These are phyloP conservation scores for Heliconius erato DNA, from an alignment of 2,888 invertebrate genomes.

Conservation along the genomic window DNA sequence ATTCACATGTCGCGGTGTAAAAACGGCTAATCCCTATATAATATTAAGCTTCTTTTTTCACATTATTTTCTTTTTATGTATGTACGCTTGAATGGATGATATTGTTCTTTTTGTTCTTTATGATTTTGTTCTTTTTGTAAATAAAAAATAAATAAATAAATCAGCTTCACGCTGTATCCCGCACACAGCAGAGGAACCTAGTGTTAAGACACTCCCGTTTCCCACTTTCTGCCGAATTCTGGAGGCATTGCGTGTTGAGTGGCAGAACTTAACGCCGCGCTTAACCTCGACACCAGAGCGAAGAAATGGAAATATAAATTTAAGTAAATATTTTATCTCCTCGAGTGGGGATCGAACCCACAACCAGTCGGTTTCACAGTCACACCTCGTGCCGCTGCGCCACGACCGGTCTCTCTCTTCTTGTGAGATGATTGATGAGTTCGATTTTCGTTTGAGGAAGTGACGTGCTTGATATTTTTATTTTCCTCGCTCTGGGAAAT, in stretches of 20 bases:
- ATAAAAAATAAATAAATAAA: too few species aligned
- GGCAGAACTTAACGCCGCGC: neutral
- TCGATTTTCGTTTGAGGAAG: too few species aligned
- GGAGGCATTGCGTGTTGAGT: neutral
- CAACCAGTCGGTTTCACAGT: too few species aligned
- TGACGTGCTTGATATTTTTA: too few species aligned
- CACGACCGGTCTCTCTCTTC: too few species aligned
- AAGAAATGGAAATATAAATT: neutral
- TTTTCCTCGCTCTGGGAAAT: too few species aligned
- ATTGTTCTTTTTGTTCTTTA: neutral
- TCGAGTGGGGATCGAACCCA: too few species aligned
- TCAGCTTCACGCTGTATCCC: neutral
- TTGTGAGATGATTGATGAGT: too few species aligned
- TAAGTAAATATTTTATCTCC: too few species aligned
- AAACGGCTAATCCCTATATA: slow-evolving; percentile 59
- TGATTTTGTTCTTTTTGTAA: neutral
- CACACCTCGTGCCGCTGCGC: too few species aligned
- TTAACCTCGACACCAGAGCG: neutral
- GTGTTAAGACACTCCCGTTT: neutral
- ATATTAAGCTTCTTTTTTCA: slow-evolving; percentile 36
- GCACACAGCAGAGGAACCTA: neutral
- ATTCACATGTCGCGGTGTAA: slow-evolving; percentile 52
- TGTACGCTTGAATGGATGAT: neutral
- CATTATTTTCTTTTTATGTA: slow-evolving; percentile 10
- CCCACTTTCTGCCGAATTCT: neutral